Conservation (phyloP, 2,797 vertebrate species). For the Galaxias olidus region DNA sequence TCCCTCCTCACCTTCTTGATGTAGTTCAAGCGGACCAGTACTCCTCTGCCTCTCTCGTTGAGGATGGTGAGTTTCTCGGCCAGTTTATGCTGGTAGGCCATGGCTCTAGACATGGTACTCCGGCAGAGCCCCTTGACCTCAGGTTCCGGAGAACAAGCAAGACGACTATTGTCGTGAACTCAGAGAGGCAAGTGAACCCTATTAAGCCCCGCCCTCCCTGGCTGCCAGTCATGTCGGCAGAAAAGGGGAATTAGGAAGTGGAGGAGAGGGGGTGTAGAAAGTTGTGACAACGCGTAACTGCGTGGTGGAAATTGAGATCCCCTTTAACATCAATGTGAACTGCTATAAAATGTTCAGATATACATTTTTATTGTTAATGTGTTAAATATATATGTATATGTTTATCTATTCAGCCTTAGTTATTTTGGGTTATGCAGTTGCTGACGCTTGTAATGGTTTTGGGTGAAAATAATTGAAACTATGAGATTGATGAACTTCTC, state of each 20-base stretch:
- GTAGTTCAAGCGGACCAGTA: conserved; percentile 88
- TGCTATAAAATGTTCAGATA: too few species aligned
- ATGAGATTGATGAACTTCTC: too few species aligned
- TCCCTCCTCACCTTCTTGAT: conserved; percentile 87
- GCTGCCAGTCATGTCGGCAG: conserved; percentile 61
- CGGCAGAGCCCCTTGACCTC: conserved; percentile 4
- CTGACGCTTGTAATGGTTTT: too few species aligned
- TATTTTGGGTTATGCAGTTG: too few species aligned
- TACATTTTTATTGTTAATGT: too few species aligned
- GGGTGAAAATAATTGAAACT: too few species aligned
- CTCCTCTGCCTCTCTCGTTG: conserved; percentile 85
- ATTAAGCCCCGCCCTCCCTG: conserved; percentile 56
- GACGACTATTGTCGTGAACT: conserved; percentile 42
- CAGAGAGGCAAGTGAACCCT: conserved; percentile 50
- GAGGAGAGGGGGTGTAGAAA: background rate
- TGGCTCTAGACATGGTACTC: conserved; percentile 46
- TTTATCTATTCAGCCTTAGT: too few species aligned
- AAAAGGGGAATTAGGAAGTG: background rate
- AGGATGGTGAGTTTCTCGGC: conserved; percentile 91
- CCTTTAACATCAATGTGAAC: background rate
- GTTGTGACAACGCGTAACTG: background rate
- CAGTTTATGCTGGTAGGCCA: conserved; percentile 89
- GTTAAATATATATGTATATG: too few species aligned
- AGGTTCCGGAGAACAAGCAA: conserved; percentile 9
- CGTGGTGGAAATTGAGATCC: background rate